Percentiles rank a stretch among this genome's conserved stretches.
Conservation (phyloP, 1,140 invertebrate genomes). For the Brachionus asplanchnoidis region DNA sequence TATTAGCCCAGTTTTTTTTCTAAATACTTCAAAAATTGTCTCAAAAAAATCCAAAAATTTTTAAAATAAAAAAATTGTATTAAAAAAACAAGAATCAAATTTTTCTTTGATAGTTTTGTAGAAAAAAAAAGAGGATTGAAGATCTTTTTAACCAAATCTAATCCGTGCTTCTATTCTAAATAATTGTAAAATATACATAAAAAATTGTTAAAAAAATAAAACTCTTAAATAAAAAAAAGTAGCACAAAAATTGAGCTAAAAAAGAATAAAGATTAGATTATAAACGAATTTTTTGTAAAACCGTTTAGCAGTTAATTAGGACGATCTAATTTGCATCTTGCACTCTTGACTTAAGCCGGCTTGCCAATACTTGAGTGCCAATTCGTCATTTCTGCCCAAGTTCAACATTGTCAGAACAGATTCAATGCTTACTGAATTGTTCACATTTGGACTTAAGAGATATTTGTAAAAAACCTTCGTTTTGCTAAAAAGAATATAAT, state of each 20-base stretch:
- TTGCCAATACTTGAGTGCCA: slow-evolving; percentile 36
- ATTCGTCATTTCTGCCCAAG: slow-evolving; percentile 26
- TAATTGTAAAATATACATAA: neutral
- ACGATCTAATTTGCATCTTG: slow-evolving; percentile 25
- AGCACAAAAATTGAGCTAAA: neutral
- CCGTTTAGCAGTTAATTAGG: neutral
- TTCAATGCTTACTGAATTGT: neutral
- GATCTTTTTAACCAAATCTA: neutral
- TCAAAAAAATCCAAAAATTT: neutral
- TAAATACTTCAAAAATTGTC: neutral
- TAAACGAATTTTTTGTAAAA: neutral
- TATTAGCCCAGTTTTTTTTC: no score
- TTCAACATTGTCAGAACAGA: neutral
- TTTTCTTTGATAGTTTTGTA: neutral
- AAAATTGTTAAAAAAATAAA: neutral
- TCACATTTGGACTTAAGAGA: slow-evolving; percentile 1
- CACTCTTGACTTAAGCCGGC: slow-evolving; percentile 30
- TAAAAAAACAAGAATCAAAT: neutral
- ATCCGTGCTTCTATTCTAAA: neutral
- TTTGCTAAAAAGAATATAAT: neutral
- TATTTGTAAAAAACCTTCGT: slow-evolving; percentile 39
- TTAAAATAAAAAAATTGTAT: neutral
- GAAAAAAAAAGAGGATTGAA: neutral
- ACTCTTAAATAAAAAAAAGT: neutral
- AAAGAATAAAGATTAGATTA: slow-evolving; percentile 28